Conservation (phyloP, 2,797 vertebrate genomes). For the Caiman crocodilus region DNA sequence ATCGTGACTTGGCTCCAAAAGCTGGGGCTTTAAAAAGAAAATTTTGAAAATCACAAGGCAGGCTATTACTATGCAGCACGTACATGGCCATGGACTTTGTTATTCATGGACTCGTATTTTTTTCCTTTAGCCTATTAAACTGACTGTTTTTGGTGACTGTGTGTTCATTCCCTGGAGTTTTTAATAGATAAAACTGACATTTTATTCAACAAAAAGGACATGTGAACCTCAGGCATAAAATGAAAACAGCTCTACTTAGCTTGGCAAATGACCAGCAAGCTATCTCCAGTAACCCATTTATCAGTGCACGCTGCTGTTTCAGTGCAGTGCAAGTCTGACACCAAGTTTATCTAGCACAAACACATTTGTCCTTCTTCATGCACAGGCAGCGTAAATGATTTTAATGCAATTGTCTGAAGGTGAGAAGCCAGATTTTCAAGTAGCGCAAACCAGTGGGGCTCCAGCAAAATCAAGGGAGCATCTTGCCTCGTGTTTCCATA, state of each 20-base stretch:
- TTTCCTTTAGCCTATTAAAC: not conserved
- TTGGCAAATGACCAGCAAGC: not conserved
- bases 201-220: not conserved
- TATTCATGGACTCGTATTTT: not conserved
- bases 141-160: not conserved
- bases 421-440: not conserved
- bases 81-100: too few relatives aligned
- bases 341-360: slow-evolving; percentile 7
- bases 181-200: not conserved
- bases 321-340: not conserved
- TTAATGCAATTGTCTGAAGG: not conserved
- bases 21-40: not conserved
- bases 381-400: not conserved
- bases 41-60: not conserved
- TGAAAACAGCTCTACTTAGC: not conserved
- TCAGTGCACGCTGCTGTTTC: slow-evolving; percentile 14
- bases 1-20: not conserved
- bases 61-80: too few relatives aligned
- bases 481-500: not conserved
- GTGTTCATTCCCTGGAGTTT: not conserved
- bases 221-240: slow-evolving; percentile 13
- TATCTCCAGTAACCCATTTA: slow-evolving; percentile 11
- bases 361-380: slow-evolving; percentile 13
- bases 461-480: not conserved
- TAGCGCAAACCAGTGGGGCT: not conserved